Evolutionary conservation across 2,888 invertebrate species (phyloP).

Genomic region (Asteroscopus sphinx): DNA sequence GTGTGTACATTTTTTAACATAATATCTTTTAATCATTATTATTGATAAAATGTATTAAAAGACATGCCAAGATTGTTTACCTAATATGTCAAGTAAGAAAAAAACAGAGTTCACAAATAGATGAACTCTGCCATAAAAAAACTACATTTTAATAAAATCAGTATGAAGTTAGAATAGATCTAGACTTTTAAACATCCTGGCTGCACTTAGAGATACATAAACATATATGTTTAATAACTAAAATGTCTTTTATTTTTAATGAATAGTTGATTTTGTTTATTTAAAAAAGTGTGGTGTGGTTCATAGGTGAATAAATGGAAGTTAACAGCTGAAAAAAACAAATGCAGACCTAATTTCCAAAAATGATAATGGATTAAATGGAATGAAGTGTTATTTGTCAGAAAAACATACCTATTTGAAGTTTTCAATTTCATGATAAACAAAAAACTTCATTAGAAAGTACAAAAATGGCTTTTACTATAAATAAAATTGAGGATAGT

Average conservation of each 20-base stretch:
- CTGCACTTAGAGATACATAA: constrained; percentile 40
- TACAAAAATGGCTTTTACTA: constrained; percentile 7
- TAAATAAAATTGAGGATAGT: constrained; percentile 11
- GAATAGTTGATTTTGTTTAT: constrained; percentile 39
- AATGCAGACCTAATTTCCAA: constrained; percentile 53
- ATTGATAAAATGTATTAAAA: too few species aligned
- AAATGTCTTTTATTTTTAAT: constrained; percentile 55
- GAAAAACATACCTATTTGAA: constrained; percentile 13
- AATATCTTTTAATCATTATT: too few species aligned
- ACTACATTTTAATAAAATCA: constrained; percentile 5
- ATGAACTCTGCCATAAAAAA: constrained; percentile 5
- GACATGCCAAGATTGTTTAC: too few species aligned
- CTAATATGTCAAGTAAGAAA: too few species aligned
- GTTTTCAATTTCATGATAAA: constrained; percentile 7
- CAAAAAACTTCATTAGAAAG: constrained; percentile 4
- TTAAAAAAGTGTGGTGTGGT: constrained; percentile 31
- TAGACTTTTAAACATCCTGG: constrained; percentile 15
- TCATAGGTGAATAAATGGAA: constrained; percentile 19
- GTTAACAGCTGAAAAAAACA: constrained; percentile 41
- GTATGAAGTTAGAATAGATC: constrained; percentile 20
- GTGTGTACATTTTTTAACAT: too few species aligned
- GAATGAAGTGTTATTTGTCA: constrained; percentile 44
- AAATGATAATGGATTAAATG: constrained; percentile 32
- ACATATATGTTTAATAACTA: constrained; percentile 42
- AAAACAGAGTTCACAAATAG: background rate